A percentile compares a stretch with the other conserved stretches of the same genome.
Evolutionary conservation across 2,113 vertebrate species (phyloP).

Genomic region (Spizaetus ornatus): DNA sequence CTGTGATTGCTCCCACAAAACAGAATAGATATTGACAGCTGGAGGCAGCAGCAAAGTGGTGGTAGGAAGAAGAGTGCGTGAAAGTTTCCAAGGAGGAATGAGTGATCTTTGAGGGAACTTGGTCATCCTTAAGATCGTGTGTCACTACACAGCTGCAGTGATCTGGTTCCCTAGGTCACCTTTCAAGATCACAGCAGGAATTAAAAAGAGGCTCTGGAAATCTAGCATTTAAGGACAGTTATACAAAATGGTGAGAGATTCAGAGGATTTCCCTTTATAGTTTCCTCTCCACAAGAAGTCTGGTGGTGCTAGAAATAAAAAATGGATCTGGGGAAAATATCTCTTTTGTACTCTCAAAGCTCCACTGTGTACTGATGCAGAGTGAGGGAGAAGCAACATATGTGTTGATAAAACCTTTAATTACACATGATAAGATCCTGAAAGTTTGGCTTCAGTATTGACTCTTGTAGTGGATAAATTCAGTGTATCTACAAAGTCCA

Average conservation of each 20-base stretch:
- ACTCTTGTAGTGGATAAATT: background rate
- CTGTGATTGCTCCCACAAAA: background rate
- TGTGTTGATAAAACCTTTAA: background rate
- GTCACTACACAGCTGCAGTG: background rate
- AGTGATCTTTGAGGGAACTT: background rate
- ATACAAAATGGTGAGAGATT: background rate
- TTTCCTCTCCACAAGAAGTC: background rate
- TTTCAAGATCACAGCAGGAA: background rate
- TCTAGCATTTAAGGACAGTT: background rate
- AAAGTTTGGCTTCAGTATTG: background rate
- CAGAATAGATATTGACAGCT: background rate
- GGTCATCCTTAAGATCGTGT: background rate
- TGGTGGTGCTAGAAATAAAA: background rate
- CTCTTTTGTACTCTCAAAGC: background rate
- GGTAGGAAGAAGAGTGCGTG: background rate
- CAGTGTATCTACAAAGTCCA: background rate
- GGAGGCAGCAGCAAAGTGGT: background rate
- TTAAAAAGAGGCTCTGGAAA: background rate
- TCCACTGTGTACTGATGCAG: background rate
- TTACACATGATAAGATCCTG: background rate
- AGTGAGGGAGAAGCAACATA: background rate
- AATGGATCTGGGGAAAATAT: fast-evolving
- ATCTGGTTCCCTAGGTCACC: background rate
- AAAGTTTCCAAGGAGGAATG: background rate
- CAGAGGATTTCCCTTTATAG: background rate